Base-by-base conservation (phyloP, 1,140 invertebrate genomes). In the Anastrepha ludens region DNA sequence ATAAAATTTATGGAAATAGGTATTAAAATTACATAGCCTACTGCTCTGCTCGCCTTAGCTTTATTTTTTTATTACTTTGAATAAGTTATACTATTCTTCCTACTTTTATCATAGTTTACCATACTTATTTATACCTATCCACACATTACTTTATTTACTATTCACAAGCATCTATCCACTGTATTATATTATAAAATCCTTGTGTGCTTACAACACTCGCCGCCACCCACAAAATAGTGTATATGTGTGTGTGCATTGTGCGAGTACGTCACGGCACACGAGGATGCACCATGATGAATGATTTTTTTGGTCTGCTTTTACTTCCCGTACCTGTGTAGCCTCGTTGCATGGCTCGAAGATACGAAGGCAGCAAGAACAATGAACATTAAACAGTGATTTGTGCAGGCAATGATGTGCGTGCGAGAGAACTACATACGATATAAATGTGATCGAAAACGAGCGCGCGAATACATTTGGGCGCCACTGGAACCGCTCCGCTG, bases 261-360 rank as follows among this genome's bases (percentile, higher is more conserved):
- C 17, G 67, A 74, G 67, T 74, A 47, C 13, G 67, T 74, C 17
- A 81, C n/a, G 74, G 74, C 74, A 81, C 74, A 81, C 74, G 74
- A 81, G 74, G 74, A 81, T 81, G 8, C 44, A 81, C 44, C 47
- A 20, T 81, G 74, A 81, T 55, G 50, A 81, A 81, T 81, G 74
- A 81, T 81, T 81, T 81, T 81, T 81, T 81, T 81, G 74, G 47
- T 81, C 74, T 81, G 74, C 74, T 81, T 55, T 81, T 81, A 81
- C 74, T 81, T 81, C 47, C 74, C 74, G 74, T 81, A 81, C 74
- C 74, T 81, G 74, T 81, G 74, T 81, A 81, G 74, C 74, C 74
- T 81, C 74, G 74, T 81, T 81, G 74, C 74, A 81, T 81, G 74
- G 74, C 74, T 81, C 74, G 74, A 81, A 81, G 74, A 81, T 81